phyloP scores from a whole-genome alignment of 1,140 invertebrate species.

The Oreohelix idahoensis region DNA sequence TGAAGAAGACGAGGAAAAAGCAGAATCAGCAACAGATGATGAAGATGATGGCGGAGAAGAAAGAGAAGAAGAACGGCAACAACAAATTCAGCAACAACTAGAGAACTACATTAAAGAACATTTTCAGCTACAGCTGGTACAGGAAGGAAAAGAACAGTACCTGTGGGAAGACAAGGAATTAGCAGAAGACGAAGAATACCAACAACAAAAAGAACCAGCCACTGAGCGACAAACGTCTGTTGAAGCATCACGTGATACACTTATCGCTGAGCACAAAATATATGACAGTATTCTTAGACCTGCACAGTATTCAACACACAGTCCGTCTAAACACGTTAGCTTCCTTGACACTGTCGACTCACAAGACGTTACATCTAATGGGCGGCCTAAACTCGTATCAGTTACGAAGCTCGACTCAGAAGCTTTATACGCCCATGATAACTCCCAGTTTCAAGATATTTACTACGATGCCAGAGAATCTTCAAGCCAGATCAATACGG shows the following conservation, averaged over 20 bases:
- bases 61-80: not conserved
- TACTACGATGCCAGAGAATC: conserved; percentile 10
- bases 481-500: not conserved
- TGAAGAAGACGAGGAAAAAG: too few species aligned
- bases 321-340: not conserved
- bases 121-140: too few species aligned
- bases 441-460: conserved; percentile 7
- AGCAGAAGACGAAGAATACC: not conserved
- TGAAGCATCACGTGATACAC: not conserved
- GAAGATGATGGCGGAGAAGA: not conserved
- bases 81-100: not conserved
- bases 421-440: not conserved
- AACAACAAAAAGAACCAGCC: not conserved
- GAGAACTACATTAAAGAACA: not conserved
- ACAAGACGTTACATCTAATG: not conserved
- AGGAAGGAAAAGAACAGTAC: not conserved
- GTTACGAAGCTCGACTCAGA: not conserved
- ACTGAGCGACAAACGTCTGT: not conserved
- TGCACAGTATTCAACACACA: not conserved
- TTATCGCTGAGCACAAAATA: too few species aligned
- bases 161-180: not conserved
- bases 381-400: not conserved
- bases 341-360: not conserved
- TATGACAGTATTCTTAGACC: too few species aligned
- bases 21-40: too few species aligned